phyloP scores from a whole-genome alignment of 2,797 vertebrate species.

The Salmo trutta region DNA sequence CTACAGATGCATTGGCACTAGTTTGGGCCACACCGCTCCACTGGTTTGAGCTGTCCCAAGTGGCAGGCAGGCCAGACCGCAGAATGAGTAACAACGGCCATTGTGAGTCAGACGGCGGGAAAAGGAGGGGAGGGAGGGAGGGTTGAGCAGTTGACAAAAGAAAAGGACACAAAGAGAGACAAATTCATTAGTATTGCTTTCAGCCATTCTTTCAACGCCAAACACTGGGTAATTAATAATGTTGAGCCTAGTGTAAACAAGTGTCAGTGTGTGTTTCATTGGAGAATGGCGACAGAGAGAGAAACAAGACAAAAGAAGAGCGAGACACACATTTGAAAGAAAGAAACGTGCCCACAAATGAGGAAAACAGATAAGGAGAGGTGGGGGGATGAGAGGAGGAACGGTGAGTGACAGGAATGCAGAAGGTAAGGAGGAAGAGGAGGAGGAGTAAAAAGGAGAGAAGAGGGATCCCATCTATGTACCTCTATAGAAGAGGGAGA shows the following conservation, averaged over 20 bases:
- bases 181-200: constrained; percentile 44
- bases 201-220: constrained; percentile 40
- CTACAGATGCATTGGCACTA: neutral
- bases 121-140: constrained; percentile 6
- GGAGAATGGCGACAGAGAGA: constrained; percentile 35
- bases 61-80: constrained; percentile 38
- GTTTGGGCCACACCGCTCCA: neutral
- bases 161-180: constrained; percentile 13
- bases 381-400: constrained; percentile 40
- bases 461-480: constrained; percentile 42
- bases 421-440: constrained; percentile 43
- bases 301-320: constrained; percentile 36
- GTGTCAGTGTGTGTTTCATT: constrained; percentile 4
- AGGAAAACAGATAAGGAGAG: neutral
- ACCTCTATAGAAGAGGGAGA: constrained; percentile 30
- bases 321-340: neutral
- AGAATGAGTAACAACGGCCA: constrained; percentile 53
- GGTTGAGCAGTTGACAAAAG: constrained; percentile 24
- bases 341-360: neutral
- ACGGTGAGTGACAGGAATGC: constrained; percentile 66
- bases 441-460: constrained; percentile 18
- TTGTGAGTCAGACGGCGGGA: constrained; percentile 48
- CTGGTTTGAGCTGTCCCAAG: neutral
- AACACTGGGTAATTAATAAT: constrained; percentile 50
- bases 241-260: constrained; percentile 43